Conservation (phyloP, 2,113 vertebrate genomes). For the Phalacrocorax carbo region DNA sequence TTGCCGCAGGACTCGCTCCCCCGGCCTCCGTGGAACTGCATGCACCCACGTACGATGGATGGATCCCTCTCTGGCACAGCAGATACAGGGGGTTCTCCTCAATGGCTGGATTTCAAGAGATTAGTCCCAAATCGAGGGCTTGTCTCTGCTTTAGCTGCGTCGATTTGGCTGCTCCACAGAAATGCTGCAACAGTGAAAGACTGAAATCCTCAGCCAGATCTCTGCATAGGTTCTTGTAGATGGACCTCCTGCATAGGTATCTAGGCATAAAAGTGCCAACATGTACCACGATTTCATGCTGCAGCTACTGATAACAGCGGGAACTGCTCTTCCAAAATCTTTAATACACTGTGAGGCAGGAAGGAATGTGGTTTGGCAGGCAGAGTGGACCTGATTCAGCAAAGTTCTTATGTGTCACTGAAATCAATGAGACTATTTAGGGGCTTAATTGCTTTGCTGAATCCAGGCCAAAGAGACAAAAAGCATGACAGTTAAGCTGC, state of each 20-base stretch:
- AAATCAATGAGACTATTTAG: slow-evolving; percentile 1
- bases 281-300: background rate
- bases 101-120: background rate
- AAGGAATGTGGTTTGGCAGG: background rate
- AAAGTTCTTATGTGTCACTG: background rate
- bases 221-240: background rate
- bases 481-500: background rate
- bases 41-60: accelerated
- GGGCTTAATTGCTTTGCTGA: slow-evolving; percentile 37
- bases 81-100: background rate
- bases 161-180: background rate
- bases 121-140: background rate
- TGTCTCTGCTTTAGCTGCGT: background rate
- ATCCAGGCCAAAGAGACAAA: background rate
- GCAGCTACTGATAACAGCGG: background rate
- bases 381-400: background rate
- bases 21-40: background rate
- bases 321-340: background rate
- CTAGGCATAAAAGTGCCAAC: background rate
- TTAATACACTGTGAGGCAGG: background rate
- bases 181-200: background rate
- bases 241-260: background rate
- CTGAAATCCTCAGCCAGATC: background rate
- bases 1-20: background rate
- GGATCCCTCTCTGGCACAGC: background rate